Base-by-base conservation (phyloP, 2,113 vertebrate genomes). In the Actenoides lindsayi region DNA sequence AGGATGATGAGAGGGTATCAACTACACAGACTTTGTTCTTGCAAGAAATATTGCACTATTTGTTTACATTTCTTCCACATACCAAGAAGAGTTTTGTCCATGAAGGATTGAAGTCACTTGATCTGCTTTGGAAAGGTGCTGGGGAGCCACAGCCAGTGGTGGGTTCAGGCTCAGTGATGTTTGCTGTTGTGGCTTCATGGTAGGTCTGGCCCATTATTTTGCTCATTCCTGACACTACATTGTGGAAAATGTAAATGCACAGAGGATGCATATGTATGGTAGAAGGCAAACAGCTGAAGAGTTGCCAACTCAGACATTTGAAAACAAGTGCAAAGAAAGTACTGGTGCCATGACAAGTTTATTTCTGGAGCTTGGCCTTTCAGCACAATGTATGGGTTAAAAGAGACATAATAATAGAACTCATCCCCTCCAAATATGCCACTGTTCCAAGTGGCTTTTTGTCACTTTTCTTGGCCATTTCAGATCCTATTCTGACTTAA, bases 221-320 rank as follows among this genome's bases (percentile, higher is more conserved):
- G 44, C 23, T 69, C 16, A 17, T 69, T 46, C 10, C 65, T 48
- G 71, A 28, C 9, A 2, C 39, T 6, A 3, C 42, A 2, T 5
- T 50, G 68, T n/a, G n/a, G 62, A 50, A 75, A 71, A 68, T 24
- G 12, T 6, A 48, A 85, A 39, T 27, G 24, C 13, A 28, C 2
- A 2, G 67, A 62, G 75, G 28, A 70, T 78, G n/a, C 37, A 19
- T 1, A 0, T 50, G 28, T 17, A 1, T 0, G 0, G 5, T 46
- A n/a, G 19, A 68, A 53, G 20, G 37, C 24, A 51, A 73, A 39
- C 33, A 76, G 16, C 42, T 76, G 41, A 65, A 53, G 21, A 37
- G 8, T 24, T 90, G 50, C 44, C 71, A 65, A 16, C 8, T 1
- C 2, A 10, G 63, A 12, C 18, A 7, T 65, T 35, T 83, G 25